Percentiles rank a stretch among this genome's conserved stretches.
Conservation (phyloP, 1,140 invertebrate species). For the Aporrectodea caliginosa region DNA sequence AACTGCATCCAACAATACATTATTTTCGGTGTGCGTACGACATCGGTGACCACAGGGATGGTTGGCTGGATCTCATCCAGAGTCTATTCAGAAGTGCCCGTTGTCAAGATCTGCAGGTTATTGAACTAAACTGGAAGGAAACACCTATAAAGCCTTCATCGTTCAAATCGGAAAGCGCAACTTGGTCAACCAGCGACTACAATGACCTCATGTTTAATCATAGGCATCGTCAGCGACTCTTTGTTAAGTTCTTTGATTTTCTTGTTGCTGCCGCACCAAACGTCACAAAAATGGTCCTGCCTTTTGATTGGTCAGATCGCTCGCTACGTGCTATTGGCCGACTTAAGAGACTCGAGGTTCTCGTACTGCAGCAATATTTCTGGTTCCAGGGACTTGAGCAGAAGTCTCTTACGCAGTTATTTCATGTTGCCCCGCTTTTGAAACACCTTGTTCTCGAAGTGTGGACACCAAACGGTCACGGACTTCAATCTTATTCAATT, state of each 20-base stretch:
- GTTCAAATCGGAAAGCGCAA: slow-evolving; percentile 39
- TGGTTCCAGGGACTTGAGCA: slow-evolving; percentile 43
- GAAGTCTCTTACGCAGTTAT: slow-evolving; percentile 37
- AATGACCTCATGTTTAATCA: slow-evolving; percentile 38
- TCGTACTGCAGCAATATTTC: slow-evolving; percentile 51
- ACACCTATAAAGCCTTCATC: slow-evolving; percentile 43
- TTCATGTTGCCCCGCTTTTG: slow-evolving; percentile 35
- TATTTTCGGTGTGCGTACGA: slow-evolving; percentile 48
- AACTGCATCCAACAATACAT: slow-evolving; percentile 39
- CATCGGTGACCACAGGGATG: slow-evolving; percentile 42
- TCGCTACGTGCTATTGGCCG: slow-evolving; percentile 42
- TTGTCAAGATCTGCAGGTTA: slow-evolving; percentile 39
- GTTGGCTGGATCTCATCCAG: slow-evolving; percentile 40
- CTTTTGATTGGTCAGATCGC: slow-evolving; percentile 50
- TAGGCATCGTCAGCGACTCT: slow-evolving; percentile 41
- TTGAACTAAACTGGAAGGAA: slow-evolving; percentile 50
- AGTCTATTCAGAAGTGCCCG: slow-evolving; percentile 36
- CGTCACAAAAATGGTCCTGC: slow-evolving; percentile 46
- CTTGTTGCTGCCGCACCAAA: slow-evolving; percentile 43
- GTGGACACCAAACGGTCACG: slow-evolving; percentile 44
- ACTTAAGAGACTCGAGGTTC: slow-evolving; percentile 41
- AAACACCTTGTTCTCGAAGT: slow-evolving; percentile 44
- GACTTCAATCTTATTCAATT: slow-evolving; percentile 39
- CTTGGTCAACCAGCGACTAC: slow-evolving; percentile 31
- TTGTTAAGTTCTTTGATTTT: slow-evolving; percentile 45